phyloP scores from a whole-genome alignment of 2,113 vertebrate species.

The Greenwoodochromis staneri region DNA sequence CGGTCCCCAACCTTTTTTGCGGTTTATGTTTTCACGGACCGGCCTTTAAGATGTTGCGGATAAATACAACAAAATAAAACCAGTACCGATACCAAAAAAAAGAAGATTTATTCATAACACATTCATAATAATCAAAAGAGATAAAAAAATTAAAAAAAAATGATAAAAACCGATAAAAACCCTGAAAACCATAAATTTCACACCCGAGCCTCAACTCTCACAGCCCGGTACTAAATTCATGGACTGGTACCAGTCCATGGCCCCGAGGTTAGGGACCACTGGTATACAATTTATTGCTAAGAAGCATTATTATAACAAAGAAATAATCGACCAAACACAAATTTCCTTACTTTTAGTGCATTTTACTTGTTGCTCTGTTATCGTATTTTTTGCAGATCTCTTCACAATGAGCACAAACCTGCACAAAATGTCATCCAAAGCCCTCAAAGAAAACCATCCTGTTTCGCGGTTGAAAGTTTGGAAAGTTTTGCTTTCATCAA shows the following conservation, averaged over 20 bases:
- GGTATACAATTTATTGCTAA: not conserved
- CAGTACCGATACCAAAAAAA: not conserved
- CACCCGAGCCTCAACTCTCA: not conserved
- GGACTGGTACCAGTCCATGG: not conserved
- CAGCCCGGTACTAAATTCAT: not conserved
- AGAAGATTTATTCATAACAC: not conserved
- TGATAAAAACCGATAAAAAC: accelerated
- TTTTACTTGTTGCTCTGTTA: not conserved
- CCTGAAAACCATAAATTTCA: not conserved
- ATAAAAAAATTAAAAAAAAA: not conserved
- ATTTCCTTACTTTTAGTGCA: not conserved
- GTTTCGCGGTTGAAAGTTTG: not conserved
- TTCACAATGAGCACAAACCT: not conserved
- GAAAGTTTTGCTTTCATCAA: not conserved
- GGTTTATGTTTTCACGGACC: not conserved
- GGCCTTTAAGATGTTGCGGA: not conserved
- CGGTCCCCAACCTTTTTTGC: not conserved
- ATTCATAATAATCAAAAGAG: not conserved
- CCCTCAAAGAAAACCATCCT: not conserved
- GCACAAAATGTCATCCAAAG: not conserved
- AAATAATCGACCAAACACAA: not conserved
- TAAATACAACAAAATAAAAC: not conserved
- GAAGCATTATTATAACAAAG: not conserved
- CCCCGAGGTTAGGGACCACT: not conserved
- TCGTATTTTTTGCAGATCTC: not conserved